Evolutionary conservation across 2,797 vertebrate genomes (phyloP).

Genomic region (Scolopax bukidnonensis): DNA sequence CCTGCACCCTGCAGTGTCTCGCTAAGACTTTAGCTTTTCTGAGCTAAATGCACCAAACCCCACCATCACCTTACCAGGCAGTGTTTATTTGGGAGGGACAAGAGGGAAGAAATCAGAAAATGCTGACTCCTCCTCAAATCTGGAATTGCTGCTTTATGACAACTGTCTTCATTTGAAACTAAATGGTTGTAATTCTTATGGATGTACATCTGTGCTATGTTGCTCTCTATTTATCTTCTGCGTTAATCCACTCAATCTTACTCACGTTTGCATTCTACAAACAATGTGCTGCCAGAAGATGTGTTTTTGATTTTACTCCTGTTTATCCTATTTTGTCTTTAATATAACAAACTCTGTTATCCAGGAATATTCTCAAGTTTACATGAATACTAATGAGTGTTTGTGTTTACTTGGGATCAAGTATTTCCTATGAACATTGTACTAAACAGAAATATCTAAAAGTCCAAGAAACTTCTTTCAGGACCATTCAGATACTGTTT

Average conservation of each 20-base stretch:
- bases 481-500: not conserved
- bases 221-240: not conserved
- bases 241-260: not conserved
- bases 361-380: not conserved
- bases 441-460: not conserved
- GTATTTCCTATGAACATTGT: not conserved
- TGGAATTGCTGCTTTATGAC: not conserved
- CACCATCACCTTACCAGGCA: not conserved
- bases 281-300: not conserved
- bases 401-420: not conserved
- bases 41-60: constrained; percentile 27
- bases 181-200: not conserved
- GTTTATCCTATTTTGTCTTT: not conserved
- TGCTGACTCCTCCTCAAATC: not conserved
- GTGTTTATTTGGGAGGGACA: not conserved
- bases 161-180: not conserved
- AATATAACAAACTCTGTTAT: not conserved
- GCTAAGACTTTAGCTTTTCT: not conserved
- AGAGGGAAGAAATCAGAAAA: not conserved
- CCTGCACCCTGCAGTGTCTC: constrained; percentile 29
- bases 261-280: not conserved
- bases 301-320: not conserved
- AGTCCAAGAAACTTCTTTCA: not conserved
- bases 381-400: fast-evolving
- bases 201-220: not conserved